These are phyloP conservation scores for Cyphomyrus discorhynchus DNA, from an alignment of 2,113 vertebrate genomes.

Conservation along the genomic window DNA sequence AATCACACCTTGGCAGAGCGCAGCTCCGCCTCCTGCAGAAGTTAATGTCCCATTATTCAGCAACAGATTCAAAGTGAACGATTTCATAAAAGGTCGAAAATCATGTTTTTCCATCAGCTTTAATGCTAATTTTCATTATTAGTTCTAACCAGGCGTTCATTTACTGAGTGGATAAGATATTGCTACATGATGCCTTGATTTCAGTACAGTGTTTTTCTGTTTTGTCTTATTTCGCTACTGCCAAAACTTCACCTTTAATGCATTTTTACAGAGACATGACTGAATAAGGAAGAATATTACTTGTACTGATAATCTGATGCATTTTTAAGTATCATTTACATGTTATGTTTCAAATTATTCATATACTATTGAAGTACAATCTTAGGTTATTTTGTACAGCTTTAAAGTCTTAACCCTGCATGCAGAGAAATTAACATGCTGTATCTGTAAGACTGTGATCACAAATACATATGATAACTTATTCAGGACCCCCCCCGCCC, in stretches of 20 bases:
- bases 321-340: background rate
- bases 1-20: too few relatives aligned
- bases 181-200: background rate
- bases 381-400: background rate
- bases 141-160: background rate
- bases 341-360: background rate
- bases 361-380: background rate
- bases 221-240: background rate
- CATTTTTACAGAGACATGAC: background rate
- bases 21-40: background rate
- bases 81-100: conserved; percentile 21
- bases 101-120: background rate
- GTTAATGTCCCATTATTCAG: background rate
- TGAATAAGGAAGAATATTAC: background rate
- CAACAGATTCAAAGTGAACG: background rate
- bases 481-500: background rate
- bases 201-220: background rate
- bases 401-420: background rate
- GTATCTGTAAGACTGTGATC: background rate
- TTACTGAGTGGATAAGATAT: background rate
- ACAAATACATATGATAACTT: background rate
- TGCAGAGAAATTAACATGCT: background rate
- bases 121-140: background rate
- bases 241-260: background rate
- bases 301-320: background rate